Percentiles rank a stretch among this genome's conserved stretches.
Evolutionary conservation across 1,140 invertebrate genomes (phyloP).

Genomic region (Archivesica marissinica): DNA sequence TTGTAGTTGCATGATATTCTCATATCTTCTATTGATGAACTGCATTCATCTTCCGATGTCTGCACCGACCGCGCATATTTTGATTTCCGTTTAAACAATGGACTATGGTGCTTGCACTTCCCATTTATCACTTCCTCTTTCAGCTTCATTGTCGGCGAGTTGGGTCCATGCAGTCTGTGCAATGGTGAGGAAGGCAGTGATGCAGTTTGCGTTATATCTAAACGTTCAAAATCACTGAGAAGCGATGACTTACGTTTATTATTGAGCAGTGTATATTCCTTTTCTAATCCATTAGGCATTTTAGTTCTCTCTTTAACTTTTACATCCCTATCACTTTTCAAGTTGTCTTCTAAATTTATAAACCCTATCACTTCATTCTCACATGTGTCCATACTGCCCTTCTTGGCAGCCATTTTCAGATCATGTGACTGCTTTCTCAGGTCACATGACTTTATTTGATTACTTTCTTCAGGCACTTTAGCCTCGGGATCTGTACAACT

Average conservation of each 20-base stretch:
- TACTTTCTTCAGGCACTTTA: slow-evolving; percentile 7
- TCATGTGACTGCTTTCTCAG: slow-evolving; percentile 4
- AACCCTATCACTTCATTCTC: slow-evolving; percentile 15
- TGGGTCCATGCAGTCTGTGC: slow-evolving; percentile 65
- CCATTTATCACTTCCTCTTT: slow-evolving; percentile 73
- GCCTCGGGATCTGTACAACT: slow-evolving; percentile 47
- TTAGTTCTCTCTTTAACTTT: not conserved
- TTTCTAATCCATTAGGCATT: slow-evolving; percentile 39
- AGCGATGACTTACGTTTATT: slow-evolving; percentile 44
- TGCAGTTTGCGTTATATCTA: slow-evolving; percentile 77
- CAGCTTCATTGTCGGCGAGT: slow-evolving; percentile 69
- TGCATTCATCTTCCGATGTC: slow-evolving; percentile 93
- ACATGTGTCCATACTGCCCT: not conserved
- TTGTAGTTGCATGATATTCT: slow-evolving; percentile 89
- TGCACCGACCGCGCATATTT: slow-evolving; percentile 86
- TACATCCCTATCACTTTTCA: not conserved
- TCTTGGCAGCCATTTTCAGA: not conserved
- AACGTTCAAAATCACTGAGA: slow-evolving; percentile 51
- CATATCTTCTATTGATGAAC: slow-evolving; percentile 85
- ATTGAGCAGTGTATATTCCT: not conserved
- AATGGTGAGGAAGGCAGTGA: slow-evolving; percentile 80
- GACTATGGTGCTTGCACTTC: slow-evolving; percentile 78
- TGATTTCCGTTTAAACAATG: slow-evolving; percentile 74
- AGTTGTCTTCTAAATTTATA: slow-evolving; percentile 28
- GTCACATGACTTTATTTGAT: slow-evolving; percentile 22